Percentiles rank a stretch among this genome's conserved stretches.
phyloP scores from a whole-genome alignment of 2,888 invertebrate genomes.

The Hydriomena furcata region DNA sequence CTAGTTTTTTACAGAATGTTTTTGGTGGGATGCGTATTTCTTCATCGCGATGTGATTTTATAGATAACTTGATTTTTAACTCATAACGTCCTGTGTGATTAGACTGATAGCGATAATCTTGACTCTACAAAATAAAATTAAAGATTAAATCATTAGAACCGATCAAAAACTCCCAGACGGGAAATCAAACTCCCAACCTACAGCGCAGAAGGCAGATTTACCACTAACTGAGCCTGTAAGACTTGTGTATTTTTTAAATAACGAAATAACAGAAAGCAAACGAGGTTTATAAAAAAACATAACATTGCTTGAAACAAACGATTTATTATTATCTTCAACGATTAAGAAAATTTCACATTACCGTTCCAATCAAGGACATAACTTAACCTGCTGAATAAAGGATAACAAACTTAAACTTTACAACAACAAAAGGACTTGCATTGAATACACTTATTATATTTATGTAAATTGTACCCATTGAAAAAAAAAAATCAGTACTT shows the following conservation, averaged over 20 bases:
- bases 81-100: no score
- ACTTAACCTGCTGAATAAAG: slow-evolving; percentile 25
- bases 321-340: slow-evolving; percentile 60
- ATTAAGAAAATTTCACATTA: slow-evolving; percentile 55
- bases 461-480: slow-evolving; percentile 33
- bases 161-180: no score
- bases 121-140: slow-evolving; percentile 17
- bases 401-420: slow-evolving; percentile 36
- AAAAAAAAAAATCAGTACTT: slow-evolving; percentile 28
- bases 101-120: background rate
- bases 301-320: slow-evolving; percentile 60
- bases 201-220: no score
- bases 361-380: slow-evolving; percentile 43
- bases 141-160: background rate
- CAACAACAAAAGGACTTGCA: slow-evolving; percentile 43
- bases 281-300: slow-evolving; percentile 29
- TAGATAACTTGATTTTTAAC: no score
- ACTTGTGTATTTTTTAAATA: no score
- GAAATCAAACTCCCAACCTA: no score
- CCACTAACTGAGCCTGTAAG: no score
- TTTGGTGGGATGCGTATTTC: no score
- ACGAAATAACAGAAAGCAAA: background rate
- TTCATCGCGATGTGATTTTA: no score
- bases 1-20: no score
- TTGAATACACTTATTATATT: slow-evolving; percentile 34